Evolutionary conservation across 2,797 vertebrate species (phyloP), one percentile per base, ranked within the genome.

Genomic region (Sphaeramia orbicularis): DNA sequence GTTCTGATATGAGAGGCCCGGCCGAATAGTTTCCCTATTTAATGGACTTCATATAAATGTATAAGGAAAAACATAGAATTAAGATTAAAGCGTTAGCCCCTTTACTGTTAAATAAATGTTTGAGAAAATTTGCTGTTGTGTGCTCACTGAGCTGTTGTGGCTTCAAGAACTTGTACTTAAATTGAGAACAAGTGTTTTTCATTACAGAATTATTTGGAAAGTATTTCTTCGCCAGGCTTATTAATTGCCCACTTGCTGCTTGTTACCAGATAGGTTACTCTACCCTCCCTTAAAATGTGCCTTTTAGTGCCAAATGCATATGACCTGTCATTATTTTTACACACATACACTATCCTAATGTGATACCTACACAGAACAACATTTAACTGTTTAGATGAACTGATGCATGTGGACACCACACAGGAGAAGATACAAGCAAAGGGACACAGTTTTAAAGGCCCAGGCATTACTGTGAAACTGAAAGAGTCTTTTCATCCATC

Each of bases 181-280:
- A 65, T 49, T 67, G 30, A 63, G 63, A 72, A 55, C 51, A 78
- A 83, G 76, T 71, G 51, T 56, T 69, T 74, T 80, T 62, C 44
- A 85, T 64, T 49, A 66, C 54, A 61, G 78, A 80, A 78, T 74
- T 4, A 73, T 82, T 74, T 65, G 73, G 75, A 89, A 83, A 80
- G 49, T 52, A 47, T 60, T 75, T 80, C 73, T 71, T 3, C 52
- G 62, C 50, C 74, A 85, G 71, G 48, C 37, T 64, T 80, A 65
- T 55, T 85, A 76, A 81, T 58, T 64, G 37, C 55, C 47, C 73
- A 51, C 74, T 77, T 61, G 67, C 15, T 80, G 49, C 76, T 66
- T 37, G 69, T 70, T 65, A 67, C 21, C 43, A 52, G 60, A 38
- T 43, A 53, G 21, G 58, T 66, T 65, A 59, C 21, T 47, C 44